A percentile compares a stretch with the other conserved stretches of the same genome.
phyloP scores from a whole-genome alignment of 2,113 vertebrate species.

The Anarrhichthys ocellatus region DNA sequence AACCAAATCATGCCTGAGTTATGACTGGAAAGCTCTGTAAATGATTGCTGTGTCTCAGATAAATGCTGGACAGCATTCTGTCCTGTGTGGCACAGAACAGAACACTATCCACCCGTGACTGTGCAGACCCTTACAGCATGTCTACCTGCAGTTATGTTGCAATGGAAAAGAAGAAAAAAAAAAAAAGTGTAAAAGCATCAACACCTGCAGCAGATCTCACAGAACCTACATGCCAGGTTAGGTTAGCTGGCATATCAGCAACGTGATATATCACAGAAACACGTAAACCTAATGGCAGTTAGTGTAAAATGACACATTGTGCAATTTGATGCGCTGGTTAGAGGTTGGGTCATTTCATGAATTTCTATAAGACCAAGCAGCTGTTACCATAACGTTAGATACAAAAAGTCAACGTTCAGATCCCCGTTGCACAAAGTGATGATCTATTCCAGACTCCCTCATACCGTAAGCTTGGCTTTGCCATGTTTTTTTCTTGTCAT shows the following conservation, averaged over 20 bases:
- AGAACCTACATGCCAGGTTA: not conserved
- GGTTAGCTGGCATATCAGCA: not conserved
- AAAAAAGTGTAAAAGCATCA: not conserved
- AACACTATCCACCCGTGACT: not conserved
- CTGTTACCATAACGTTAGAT: not conserved
- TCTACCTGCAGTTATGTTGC: not conserved
- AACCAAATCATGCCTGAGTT: not conserved
- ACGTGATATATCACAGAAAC: too few species aligned
- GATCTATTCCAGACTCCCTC: not conserved
- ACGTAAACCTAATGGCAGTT: too few species aligned
- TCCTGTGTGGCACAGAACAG: not conserved
- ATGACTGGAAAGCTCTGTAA: not conserved
- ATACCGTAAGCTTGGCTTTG: not conserved
- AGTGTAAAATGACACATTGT: too few species aligned
- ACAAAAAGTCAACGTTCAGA: not conserved
- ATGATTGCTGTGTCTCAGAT: not conserved
- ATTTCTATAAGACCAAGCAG: too few species aligned
- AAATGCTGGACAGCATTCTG: not conserved
- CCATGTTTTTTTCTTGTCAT: too few species aligned
- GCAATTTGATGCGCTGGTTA: too few species aligned
- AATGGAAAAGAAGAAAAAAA: not conserved
- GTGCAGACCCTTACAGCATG: not conserved
- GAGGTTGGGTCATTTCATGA: too few species aligned
- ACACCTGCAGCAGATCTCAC: constrained; percentile 27
- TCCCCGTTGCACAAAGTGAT: not conserved